Evolutionary conservation across 2,113 vertebrate species (phyloP), one percentile per base, ranked within the genome.

Genomic region (Gasterosteus aculeatus): DNA sequence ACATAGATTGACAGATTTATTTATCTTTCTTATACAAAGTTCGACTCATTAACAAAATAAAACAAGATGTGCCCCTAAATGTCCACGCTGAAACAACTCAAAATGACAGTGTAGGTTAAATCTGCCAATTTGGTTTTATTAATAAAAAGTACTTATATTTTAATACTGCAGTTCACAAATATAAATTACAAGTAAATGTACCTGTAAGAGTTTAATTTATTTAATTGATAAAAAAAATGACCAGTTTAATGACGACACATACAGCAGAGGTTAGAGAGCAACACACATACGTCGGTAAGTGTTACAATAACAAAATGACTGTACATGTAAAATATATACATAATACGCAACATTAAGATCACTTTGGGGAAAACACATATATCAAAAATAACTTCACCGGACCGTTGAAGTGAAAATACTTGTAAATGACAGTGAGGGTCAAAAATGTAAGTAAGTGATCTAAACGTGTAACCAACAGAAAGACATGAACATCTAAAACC

Each of bases 141-240:
- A 63, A 76, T 42, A 75, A 60, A 39, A 47, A 57, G 8, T 16
- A 19, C 58, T 70, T 31, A 31, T 66, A 56, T 58, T 53, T 39
- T 56, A 77, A 69, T 47, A 68, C 35, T 73, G 42, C 26, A 69
- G 72, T 61, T 42, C n/a, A 72, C 33, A 82, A 74, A 86, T 69
- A 80, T 82, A 82, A 77, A 72, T 82, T 53, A 83, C 58, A 75
- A 15, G 35, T 29, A 22, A 26, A 12, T 11, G 35, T 38, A 14
- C 53, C 46, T 44, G 56, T 4, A 16, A 54, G 31, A 66, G 54
- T 69, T 82, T 62, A 31, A 83, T 64, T 81, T 14, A 54, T 51
- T 39, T 41, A n/a, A 67, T 14, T 49, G 16, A 46, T 26, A 41
- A 41, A 49, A 71, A 14, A 29, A 18, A 63, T 38, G 7, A 63